phyloP scores from a whole-genome alignment of 2,113 vertebrate species.

The Charadrius vociferus region DNA sequence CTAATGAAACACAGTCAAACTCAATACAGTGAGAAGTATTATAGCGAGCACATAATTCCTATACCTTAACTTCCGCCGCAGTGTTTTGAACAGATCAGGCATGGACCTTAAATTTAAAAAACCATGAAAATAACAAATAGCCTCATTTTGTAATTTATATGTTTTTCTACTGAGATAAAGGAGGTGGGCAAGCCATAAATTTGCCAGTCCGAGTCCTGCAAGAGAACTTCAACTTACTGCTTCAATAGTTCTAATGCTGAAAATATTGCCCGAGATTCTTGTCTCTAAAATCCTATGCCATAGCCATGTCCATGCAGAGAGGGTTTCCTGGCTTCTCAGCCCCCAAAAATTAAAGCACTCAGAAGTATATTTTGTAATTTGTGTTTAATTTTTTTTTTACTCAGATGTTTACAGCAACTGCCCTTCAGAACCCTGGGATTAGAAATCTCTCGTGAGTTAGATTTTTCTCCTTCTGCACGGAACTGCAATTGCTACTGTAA shows the following conservation, averaged over 20 bases:
- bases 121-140: neutral
- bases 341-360: neutral
- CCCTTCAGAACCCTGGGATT: neutral
- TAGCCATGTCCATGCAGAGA: neutral
- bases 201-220: rapidly evolving
- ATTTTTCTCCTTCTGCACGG: neutral
- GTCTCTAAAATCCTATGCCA: neutral
- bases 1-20: neutral
- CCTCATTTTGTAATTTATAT: neutral
- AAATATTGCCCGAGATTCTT: rapidly evolving
- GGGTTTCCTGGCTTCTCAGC: neutral
- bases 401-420: neutral
- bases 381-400: neutral
- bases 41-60: neutral
- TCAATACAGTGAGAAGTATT: neutral
- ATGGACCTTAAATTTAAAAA: neutral
- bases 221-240: neutral
- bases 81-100: neutral
- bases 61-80: neutral
- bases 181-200: neutral
- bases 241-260: rapidly evolving
- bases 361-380: neutral
- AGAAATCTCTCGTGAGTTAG: neutral
- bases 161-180: neutral
- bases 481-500: neutral